These are phyloP conservation scores for Dioctria linearis DNA, from an alignment of 2,888 invertebrate genomes.

Conservation along the genomic window DNA sequence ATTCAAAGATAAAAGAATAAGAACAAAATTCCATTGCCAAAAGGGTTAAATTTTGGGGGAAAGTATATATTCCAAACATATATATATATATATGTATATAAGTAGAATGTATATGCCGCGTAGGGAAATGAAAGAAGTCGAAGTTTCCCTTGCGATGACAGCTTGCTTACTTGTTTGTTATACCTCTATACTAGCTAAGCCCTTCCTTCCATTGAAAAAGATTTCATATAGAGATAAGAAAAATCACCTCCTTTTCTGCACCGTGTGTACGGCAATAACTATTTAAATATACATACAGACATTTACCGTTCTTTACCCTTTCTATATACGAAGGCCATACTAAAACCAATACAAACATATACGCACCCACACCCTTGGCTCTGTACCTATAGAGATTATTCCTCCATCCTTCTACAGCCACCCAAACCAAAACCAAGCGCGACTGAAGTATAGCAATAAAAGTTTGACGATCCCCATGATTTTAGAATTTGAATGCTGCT, in stretches of 20 bases:
- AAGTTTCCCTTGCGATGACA: neutral
- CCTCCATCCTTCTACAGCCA: no score
- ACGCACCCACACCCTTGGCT: neutral
- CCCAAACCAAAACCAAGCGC: neutral
- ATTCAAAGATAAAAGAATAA: conserved; percentile 17
- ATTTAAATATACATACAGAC: neutral
- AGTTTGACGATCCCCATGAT: conserved; percentile 41
- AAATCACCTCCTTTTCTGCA: conserved; percentile 14
- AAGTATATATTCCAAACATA: neutral
- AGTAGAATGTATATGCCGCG: neutral
- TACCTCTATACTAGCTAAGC: neutral
- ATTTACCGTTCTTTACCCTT: neutral
- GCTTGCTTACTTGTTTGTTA: neutral
- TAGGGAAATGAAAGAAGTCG: conserved; percentile 2
- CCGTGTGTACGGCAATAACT: neutral
- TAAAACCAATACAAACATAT: neutral
- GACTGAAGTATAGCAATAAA: conserved; percentile 33
- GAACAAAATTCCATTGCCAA: conserved; percentile 8
- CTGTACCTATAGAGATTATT: no score
- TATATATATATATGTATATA: no score
- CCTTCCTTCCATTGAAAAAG: neutral
- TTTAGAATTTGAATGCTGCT: conserved; percentile 36
- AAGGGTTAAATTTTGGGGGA: conserved; percentile 6
- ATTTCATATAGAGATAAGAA: neutral
- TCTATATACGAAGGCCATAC: neutral